Evolutionary conservation across 2,888 invertebrate genomes (phyloP).

Genomic region (Chaetoderma sp.): DNA sequence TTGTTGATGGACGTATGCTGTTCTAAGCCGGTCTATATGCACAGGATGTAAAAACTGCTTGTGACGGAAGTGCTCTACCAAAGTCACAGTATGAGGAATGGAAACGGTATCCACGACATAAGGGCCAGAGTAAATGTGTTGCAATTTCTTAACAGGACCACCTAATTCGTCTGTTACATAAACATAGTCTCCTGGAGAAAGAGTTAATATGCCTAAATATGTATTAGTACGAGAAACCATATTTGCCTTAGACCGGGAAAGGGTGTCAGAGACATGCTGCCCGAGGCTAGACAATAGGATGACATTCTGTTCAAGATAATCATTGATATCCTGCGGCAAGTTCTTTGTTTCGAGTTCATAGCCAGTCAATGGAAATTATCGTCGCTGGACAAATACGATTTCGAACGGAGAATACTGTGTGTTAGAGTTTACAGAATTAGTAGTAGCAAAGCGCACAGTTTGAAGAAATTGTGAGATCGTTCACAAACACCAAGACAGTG

Average conservation of each 20-base stretch:
- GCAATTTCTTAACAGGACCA: constrained; percentile 29
- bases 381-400: constrained; percentile 11
- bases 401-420: constrained; percentile 4
- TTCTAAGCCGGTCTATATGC: constrained; percentile 34
- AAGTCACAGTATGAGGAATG: constrained; percentile 28
- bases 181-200: constrained; percentile 34
- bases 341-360: background rate
- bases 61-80: constrained; percentile 13
- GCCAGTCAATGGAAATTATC: background rate
- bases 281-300: background rate
- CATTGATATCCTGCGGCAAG: background rate
- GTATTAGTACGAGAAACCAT: constrained; percentile 18
- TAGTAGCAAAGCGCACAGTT: constrained; percentile 3
- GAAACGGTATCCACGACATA: constrained; percentile 28
- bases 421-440: background rate
- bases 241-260: background rate
- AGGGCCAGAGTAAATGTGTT: constrained; percentile 28
- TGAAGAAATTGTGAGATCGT: background rate
- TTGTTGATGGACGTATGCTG: constrained; percentile 32
- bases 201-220: background rate
- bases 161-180: constrained; percentile 27
- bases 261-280: background rate
- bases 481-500: background rate
- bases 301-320: background rate
- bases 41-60: constrained; percentile 19